phyloP scores from a whole-genome alignment of 2,888 invertebrate genomes.

The Synanthedon formicaeformis region DNA sequence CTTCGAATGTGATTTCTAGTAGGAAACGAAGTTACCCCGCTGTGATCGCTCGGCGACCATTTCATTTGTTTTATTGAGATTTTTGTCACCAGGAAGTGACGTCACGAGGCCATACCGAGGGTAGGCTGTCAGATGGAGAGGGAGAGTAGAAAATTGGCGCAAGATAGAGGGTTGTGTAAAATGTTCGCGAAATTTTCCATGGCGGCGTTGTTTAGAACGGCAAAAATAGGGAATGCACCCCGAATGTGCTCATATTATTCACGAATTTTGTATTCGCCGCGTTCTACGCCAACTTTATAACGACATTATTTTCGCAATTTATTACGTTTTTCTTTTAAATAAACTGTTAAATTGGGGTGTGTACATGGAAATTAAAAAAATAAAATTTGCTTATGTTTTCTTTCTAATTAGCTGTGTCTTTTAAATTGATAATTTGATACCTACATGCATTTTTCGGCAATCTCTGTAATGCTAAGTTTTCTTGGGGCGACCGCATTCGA shows the following conservation, averaged over 20 bases:
- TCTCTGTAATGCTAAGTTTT: too few relatives aligned
- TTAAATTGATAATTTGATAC: too few relatives aligned
- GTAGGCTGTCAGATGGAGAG: background rate
- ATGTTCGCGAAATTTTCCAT: slow-evolving; percentile 2
- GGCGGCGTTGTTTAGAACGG: slow-evolving; percentile 8
- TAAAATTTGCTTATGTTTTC: too few relatives aligned
- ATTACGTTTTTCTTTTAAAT: too few relatives aligned
- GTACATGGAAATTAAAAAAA: too few relatives aligned
- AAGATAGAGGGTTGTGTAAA: slow-evolving; percentile 5
- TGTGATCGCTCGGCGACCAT: background rate
- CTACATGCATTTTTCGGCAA: too few relatives aligned
- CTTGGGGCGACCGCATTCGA: too few relatives aligned
- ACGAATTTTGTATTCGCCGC: slow-evolving; percentile 9
- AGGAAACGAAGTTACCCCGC: slow-evolving; percentile 1
- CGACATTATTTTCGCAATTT: too few relatives aligned
- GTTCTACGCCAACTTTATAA: too few relatives aligned
- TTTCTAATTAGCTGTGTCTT: too few relatives aligned
- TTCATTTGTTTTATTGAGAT: slow-evolving; percentile 4
- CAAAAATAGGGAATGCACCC: slow-evolving; percentile 25
- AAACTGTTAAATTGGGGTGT: too few relatives aligned
- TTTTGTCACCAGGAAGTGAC: slow-evolving; percentile 2
- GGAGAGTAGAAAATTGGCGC: slow-evolving; percentile 4
- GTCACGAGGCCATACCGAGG: too few relatives aligned
- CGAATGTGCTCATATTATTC: slow-evolving; percentile 21
- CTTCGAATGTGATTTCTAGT: background rate